Percentiles rank a stretch among this genome's conserved stretches.
Evolutionary conservation across 2,797 vertebrate species (phyloP).

Genomic region (Acrossocheilus wenchowensis): DNA sequence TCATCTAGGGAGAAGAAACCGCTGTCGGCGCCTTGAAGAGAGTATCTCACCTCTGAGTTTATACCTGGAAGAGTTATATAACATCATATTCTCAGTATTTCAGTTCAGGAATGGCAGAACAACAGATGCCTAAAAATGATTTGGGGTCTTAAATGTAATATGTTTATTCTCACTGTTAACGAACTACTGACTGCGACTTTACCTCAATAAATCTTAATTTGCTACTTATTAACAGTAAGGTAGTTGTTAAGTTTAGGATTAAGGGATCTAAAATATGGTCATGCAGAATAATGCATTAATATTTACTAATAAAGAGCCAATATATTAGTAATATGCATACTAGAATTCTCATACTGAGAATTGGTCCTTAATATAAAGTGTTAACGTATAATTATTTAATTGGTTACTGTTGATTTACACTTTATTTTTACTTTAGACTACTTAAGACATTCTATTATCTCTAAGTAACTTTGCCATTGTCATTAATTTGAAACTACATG

Average conservation of each 20-base stretch:
- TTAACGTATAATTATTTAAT: neutral
- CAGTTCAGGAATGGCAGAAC: neutral
- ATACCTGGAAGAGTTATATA: conserved; percentile 76
- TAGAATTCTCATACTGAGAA: neutral
- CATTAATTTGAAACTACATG: neutral
- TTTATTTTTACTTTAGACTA: neutral
- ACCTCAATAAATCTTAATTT: neutral
- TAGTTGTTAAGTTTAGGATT: neutral
- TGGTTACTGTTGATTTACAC: neutral
- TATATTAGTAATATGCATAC: neutral
- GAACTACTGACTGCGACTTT: neutral
- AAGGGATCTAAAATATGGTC: neutral
- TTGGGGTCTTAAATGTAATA: neutral
- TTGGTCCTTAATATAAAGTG: neutral
- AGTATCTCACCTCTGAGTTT: conserved; percentile 93
- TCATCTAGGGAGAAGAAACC: conserved; percentile 93
- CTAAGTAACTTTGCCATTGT: neutral
- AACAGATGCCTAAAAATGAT: neutral
- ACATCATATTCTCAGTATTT: conserved; percentile 28
- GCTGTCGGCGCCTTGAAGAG: conserved; percentile 82
- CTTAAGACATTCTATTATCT: neutral
- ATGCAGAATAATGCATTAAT: neutral
- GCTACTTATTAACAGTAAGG: neutral
- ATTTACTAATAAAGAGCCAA: neutral
- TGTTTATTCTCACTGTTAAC: neutral